These are phyloP conservation scores for Cantharis nigra DNA, from an alignment of 2,888 invertebrate species.

Conservation along the genomic window DNA sequence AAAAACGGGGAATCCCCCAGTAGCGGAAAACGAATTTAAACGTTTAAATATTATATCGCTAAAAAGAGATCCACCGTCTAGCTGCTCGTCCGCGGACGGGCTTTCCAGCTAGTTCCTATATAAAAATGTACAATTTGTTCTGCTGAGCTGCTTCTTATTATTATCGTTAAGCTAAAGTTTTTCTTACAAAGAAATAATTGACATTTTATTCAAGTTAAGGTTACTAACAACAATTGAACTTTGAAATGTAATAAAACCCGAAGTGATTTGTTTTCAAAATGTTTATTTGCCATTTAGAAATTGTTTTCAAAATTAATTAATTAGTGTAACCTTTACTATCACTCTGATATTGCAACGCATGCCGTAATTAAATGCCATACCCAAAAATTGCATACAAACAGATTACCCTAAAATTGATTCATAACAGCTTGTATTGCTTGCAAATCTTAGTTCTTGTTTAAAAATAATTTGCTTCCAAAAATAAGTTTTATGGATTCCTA, in stretches of 20 bases:
- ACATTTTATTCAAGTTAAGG: neutral
- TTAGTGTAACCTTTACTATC: neutral
- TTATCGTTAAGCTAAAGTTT: neutral
- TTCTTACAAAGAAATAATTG: neutral
- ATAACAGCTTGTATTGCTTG: neutral
- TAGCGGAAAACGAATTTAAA: no score
- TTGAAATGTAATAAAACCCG: neutral
- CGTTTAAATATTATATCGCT: no score
- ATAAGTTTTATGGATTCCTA: no score
- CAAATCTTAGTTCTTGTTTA: neutral
- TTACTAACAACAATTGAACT: neutral
- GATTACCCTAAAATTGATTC: neutral
- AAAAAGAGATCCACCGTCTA: no score
- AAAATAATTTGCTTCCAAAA: neutral
- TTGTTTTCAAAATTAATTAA: neutral
- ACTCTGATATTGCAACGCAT: neutral
- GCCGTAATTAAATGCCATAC: neutral
- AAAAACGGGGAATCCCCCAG: no score
- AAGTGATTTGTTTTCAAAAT: neutral
- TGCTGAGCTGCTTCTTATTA: no score
- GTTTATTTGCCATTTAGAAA: neutral
- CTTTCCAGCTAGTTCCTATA: no score
- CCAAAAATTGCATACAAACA: neutral
- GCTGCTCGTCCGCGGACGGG: no score
- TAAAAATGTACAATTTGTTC: no score